Evolutionary conservation across 2,113 vertebrate genomes (phyloP), one percentile per base, ranked within the genome.

Genomic region (Ceratotherium simum): DNA sequence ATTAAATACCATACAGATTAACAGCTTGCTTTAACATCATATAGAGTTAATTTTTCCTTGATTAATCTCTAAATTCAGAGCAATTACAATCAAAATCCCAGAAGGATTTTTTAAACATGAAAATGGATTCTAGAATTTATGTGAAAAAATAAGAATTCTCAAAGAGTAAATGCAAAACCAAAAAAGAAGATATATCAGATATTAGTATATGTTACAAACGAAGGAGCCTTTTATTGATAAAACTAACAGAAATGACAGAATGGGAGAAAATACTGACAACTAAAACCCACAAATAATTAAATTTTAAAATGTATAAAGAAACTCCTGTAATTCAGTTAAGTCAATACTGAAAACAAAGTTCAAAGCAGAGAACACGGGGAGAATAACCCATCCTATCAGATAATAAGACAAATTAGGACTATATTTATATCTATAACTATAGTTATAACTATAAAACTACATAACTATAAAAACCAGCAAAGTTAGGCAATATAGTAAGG

Each of bases 321-420:
- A 81, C 13, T 18, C 90, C 85, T 46, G 2, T 27, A 81, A 48
- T 91, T 33, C 6, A n/a, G 54, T 56, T 51, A 95, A 85, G 14
- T 88, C 69, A 80, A 72, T 79, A 94, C 14, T 79, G 75, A 82
- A 90, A 91, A 80, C 65, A 8, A 96, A 84, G 4, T 73, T 95
- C 25, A 90, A 89, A 96, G 80, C 36, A 92, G 83, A 51, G 76
- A 88, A n/a, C 14, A 8, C 33, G 7, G 36, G 13, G 12, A 36
- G 6, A 48, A 93, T 76, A 76, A 93, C 4, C 60, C 20, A 27
- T 21, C 27, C 21, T 42, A 51, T 9, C 8, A 90, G n/a, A 72
- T 27, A 92, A 87, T 75, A 79, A 36, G 58, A 88, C 48, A 65
- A 93, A 80, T 80, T 70, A 51, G 48, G 48, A 51, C 48, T 51